A percentile compares a stretch with the other conserved stretches of the same genome.
These are phyloP conservation scores for Drosophila ananassae DNA, from an alignment of 1,140 invertebrate species.

Conservation along the genomic window DNA sequence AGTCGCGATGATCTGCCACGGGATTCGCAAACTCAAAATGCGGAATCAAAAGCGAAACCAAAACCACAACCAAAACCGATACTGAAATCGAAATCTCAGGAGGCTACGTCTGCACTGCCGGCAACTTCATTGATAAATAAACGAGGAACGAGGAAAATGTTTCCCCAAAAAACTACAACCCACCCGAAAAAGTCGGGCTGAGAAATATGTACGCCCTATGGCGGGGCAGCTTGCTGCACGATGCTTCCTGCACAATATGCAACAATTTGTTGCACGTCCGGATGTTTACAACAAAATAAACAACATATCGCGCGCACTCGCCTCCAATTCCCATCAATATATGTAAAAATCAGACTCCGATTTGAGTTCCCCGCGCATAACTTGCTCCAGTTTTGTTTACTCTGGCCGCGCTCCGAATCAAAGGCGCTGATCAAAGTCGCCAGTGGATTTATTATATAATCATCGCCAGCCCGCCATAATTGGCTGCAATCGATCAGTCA, in stretches of 20 bases:
- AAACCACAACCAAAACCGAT: background rate
- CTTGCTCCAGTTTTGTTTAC: slow-evolving; percentile 72
- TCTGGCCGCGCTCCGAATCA: slow-evolving; percentile 35
- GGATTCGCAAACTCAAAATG: slow-evolving; percentile 1
- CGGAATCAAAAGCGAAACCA: slow-evolving; percentile 39
- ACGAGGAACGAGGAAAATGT: slow-evolving; percentile 42
- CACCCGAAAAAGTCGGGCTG: slow-evolving; percentile 23
- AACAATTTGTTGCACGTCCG: slow-evolving; percentile 79
- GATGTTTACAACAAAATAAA: slow-evolving; percentile 82
- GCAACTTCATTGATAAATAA: slow-evolving; percentile 80
- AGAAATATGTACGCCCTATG: slow-evolving; percentile 66
- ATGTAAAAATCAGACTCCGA: slow-evolving; percentile 45
- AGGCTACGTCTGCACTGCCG: slow-evolving; percentile 68
- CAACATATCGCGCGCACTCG: slow-evolving; percentile 40
- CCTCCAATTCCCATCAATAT: slow-evolving; percentile 55
- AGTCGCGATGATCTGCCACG: slow-evolving; percentile 25
- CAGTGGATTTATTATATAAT: slow-evolving; percentile 77
- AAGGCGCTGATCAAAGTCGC: slow-evolving; percentile 68
- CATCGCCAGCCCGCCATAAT: slow-evolving; percentile 53
- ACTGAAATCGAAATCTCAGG: slow-evolving; percentile 20
- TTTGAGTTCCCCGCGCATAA: slow-evolving; percentile 35
- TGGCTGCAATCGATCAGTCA: slow-evolving; percentile 71
- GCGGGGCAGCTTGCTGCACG: slow-evolving; percentile 34
- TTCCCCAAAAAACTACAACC: slow-evolving; percentile 26
- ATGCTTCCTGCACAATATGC: slow-evolving; percentile 74